A percentile compares a stretch with the other conserved stretches of the same genome.
Evolutionary conservation across 2,113 vertebrate genomes (phyloP).

Genomic region (Brienomyrus longianalis): DNA sequence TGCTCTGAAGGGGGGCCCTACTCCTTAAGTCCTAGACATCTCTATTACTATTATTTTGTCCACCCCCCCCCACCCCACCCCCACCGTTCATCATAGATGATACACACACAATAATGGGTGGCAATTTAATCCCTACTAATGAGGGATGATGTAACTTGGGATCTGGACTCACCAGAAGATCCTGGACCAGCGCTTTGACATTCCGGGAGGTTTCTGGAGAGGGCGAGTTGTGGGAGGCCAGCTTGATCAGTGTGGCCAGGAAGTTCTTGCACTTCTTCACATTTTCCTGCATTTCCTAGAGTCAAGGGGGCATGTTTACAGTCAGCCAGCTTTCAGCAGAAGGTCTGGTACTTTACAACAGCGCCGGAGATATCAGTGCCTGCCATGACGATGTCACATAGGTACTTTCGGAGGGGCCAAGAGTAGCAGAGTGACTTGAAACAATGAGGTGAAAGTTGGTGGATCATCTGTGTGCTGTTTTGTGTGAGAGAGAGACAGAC

Average conservation of each 20-base stretch:
- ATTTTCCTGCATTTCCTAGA: conserved; percentile 94
- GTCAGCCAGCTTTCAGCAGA: not conserved
- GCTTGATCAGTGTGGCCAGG: conserved; percentile 91
- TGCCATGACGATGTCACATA: not conserved
- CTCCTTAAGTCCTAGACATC: not conserved
- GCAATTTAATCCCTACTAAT: not conserved
- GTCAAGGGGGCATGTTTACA: not conserved
- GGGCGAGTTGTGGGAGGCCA: conserved; percentile 89
- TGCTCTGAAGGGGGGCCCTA: not conserved
- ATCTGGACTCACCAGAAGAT: conserved; percentile 77
- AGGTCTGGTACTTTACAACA: not conserved
- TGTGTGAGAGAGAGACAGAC: not conserved
- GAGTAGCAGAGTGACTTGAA: not conserved
- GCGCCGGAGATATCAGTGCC: not conserved
- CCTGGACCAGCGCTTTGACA: conserved; percentile 89
- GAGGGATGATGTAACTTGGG: not conserved
- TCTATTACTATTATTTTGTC: not conserved
- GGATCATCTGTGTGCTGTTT: not conserved
- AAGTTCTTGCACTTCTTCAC: conserved; percentile 99
- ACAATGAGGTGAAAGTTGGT: not conserved
- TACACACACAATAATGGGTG: not conserved
- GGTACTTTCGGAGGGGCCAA: not conserved
- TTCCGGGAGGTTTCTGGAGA: conserved; percentile 85
- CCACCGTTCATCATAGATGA: not conserved
- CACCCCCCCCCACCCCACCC: not conserved